A percentile compares a stretch with the other conserved stretches of the same genome.
These are phyloP conservation scores for Vollenhovia emeryi DNA, from an alignment of 1,140 invertebrate genomes.

Conservation along the genomic window DNA sequence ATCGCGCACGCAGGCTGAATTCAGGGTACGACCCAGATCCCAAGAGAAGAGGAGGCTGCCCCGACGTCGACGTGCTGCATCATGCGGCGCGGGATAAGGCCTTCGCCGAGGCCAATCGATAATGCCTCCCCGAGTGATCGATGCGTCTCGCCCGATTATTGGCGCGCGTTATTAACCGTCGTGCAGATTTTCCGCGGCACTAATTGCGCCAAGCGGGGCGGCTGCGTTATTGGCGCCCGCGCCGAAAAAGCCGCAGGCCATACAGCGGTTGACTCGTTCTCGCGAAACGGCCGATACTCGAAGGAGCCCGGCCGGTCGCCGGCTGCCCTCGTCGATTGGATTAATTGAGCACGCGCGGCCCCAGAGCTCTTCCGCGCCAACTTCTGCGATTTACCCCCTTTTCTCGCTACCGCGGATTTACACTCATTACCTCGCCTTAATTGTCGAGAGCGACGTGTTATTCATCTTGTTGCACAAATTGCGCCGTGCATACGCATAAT, in stretches of 20 bases:
- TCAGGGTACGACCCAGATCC: constrained; percentile 82
- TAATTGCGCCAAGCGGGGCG: constrained; percentile 56
- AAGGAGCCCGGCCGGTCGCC: neutral
- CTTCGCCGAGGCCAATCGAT: constrained; percentile 77
- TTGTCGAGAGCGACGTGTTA: neutral
- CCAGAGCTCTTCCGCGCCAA: no score
- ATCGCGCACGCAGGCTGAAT: constrained; percentile 73
- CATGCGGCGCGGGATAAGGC: constrained; percentile 54
- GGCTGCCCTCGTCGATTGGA: neutral
- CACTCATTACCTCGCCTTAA: neutral
- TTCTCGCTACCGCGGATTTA: neutral
- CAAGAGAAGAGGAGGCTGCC: constrained; percentile 64
- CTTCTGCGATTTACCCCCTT: neutral
- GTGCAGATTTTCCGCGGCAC: constrained; percentile 57
- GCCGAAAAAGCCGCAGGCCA: constrained; percentile 28
- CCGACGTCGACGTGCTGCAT: neutral
- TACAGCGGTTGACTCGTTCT: neutral
- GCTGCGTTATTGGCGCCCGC: constrained; percentile 2
- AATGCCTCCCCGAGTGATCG: constrained; percentile 75
- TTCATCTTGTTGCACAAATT: neutral
- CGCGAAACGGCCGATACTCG: neutral
- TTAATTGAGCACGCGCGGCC: constrained; percentile 40
- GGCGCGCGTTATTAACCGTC: constrained; percentile 60
- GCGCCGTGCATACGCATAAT: neutral
- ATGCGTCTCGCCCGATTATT: constrained; percentile 73